phyloP scores from a whole-genome alignment of 2,888 invertebrate genomes.

The Muschampia plurimacula region DNA sequence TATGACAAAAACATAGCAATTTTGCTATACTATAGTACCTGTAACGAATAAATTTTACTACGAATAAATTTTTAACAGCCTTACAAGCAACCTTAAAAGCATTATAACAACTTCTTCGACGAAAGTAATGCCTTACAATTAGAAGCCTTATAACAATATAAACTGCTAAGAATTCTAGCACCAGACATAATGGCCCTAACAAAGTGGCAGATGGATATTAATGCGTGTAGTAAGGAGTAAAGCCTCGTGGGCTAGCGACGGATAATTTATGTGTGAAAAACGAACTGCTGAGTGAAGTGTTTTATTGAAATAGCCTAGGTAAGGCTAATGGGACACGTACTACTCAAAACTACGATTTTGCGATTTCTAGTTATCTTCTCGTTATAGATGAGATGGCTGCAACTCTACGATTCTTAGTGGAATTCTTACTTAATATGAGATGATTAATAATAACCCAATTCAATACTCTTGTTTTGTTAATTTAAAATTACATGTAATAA shows the following conservation, averaged over 20 bases:
- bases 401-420: not conserved
- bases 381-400: not conserved
- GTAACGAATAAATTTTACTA: not conserved
- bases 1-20: not conserved
- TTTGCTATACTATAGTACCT: not conserved
- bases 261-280: conserved; percentile 55
- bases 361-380: not conserved
- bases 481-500: too few relatives aligned
- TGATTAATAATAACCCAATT: too few relatives aligned
- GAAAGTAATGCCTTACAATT: conserved; percentile 33
- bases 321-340: not conserved
- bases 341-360: conserved; percentile 7
- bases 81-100: conserved; percentile 4
- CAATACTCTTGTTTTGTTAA: too few relatives aligned
- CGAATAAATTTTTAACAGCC: not conserved
- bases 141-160: conserved; percentile 33
- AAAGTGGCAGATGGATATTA: conserved; percentile 37
- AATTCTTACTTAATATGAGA: too few relatives aligned
- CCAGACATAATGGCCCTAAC: conserved; percentile 37
- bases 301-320: conserved; percentile 52
- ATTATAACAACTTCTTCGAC: conserved; percentile 12
- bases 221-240: conserved; percentile 30
- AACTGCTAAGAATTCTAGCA: conserved; percentile 31
- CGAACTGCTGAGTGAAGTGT: conserved; percentile 48
- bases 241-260: conserved; percentile 47